These are phyloP conservation scores for Pseudolaguvia tuberculata DNA, from an alignment of 2,113 vertebrate species.

Conservation along the genomic window DNA sequence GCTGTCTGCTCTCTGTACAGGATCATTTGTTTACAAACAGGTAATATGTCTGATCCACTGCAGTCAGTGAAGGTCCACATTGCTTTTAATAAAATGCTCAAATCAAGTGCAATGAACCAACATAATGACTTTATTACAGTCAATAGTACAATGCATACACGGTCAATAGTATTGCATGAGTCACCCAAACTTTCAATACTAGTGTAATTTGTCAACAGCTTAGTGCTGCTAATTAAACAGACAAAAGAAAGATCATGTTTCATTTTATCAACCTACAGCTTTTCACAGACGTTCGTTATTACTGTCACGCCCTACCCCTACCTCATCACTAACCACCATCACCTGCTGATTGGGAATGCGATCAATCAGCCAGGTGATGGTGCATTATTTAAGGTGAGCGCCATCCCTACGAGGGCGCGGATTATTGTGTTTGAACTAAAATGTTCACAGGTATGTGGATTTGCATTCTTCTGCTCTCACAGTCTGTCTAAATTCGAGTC, in stretches of 20 bases:
- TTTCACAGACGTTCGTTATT: neutral
- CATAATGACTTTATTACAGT: constrained; percentile 24
- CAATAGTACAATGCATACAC: constrained; percentile 18
- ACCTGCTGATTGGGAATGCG: too few species aligned
- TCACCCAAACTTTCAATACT: too few species aligned
- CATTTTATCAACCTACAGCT: neutral
- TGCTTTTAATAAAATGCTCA: neutral
- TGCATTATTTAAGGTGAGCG: too few species aligned
- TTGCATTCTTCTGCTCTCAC: too few species aligned
- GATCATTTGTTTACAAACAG: constrained; percentile 22
- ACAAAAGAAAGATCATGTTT: neutral
- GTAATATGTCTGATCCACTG: constrained; percentile 11
- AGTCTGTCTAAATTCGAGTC: too few species aligned
- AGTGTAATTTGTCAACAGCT: neutral
- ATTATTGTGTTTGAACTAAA: too few species aligned
- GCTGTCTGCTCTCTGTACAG: constrained; percentile 4
- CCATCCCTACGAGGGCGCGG: too few species aligned
- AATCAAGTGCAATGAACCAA: constrained; percentile 4
- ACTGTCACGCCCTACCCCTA: too few species aligned
- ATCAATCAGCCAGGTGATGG: too few species aligned
- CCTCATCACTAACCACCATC: too few species aligned
- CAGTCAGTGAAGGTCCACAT: neutral
- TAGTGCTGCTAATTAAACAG: neutral
- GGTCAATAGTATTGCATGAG: neutral
- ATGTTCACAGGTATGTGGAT: too few species aligned